Evolutionary conservation across 2,888 invertebrate species (phyloP).

Genomic region (Pediacus dermestoides): DNA sequence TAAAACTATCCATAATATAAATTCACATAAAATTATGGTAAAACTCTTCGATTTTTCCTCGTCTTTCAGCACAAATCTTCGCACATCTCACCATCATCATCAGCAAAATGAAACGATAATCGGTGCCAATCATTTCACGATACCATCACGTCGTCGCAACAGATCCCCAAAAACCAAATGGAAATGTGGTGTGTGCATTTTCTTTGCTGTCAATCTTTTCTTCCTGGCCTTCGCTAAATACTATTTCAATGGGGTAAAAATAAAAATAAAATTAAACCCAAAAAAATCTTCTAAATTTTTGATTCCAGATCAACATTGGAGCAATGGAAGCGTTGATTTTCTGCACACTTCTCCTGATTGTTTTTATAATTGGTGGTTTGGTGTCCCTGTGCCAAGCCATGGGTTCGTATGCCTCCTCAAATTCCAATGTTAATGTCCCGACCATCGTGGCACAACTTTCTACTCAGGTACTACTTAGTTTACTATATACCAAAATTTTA

Average conservation of each 20-base stretch:
- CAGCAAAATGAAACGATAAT: background rate
- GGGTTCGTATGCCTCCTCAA: conserved; percentile 29
- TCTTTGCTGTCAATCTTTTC: conserved; percentile 65
- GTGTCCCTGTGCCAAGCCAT: conserved; percentile 55
- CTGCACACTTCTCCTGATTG: conserved; percentile 60
- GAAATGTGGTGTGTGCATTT: conserved; percentile 69
- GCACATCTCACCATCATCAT: no score
- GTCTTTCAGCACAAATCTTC: no score
- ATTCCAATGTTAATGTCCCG: background rate
- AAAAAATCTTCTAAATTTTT: no score
- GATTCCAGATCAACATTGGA: conserved; percentile 36
- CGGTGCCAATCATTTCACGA: background rate
- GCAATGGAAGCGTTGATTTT: conserved; percentile 41
- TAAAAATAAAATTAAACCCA: conserved; percentile 14
- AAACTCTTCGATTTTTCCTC: no score
- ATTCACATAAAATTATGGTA: no score
- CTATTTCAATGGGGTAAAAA: conserved; percentile 54
- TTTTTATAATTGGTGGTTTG: conserved; percentile 62
- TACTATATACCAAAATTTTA: conserved; percentile 5
- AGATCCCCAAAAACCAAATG: conserved; percentile 55
- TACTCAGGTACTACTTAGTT: background rate
- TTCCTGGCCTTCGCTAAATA: conserved; percentile 70
- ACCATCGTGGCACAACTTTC: conserved; percentile 1
- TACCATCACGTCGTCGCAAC: conserved; percentile 21
- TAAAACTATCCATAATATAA: no score